Conservation (phyloP, 2,797 vertebrate genomes). For the Artibeus lituratus region DNA sequence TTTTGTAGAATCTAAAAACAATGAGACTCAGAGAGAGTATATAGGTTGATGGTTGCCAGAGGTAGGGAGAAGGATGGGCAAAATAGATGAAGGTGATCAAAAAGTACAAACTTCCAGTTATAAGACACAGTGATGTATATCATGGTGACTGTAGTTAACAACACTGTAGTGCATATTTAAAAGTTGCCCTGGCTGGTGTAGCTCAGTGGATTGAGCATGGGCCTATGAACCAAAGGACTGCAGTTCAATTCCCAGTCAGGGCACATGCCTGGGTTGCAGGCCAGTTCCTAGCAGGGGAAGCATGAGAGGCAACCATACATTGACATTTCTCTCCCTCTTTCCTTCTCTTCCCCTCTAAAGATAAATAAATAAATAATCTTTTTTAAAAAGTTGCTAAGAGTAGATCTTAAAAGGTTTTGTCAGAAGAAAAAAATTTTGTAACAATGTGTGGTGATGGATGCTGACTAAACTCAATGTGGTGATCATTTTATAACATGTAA, state of each 20-base stretch:
- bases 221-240: too few species aligned
- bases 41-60: background rate
- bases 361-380: too few species aligned
- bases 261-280: too few species aligned
- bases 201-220: too few species aligned
- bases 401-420: background rate
- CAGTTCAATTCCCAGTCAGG: too few species aligned
- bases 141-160: background rate
- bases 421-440: background rate
- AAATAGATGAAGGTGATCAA: background rate
- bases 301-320: too few species aligned
- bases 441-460: background rate
- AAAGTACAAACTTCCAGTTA: background rate
- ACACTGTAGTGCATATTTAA: background rate
- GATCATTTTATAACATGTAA: background rate
- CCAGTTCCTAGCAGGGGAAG: too few species aligned
- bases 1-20: background rate
- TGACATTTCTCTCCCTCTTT: too few species aligned
- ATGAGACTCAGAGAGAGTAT: background rate
- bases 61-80: too few species aligned
- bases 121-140: background rate
- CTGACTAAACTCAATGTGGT: background rate
- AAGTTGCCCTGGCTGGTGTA: background rate
- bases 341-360: too few species aligned
- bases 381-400: background rate